These are phyloP conservation scores for Galeopterus variegatus DNA, from an alignment of 2,113 vertebrate genomes.

Conservation along the genomic window DNA sequence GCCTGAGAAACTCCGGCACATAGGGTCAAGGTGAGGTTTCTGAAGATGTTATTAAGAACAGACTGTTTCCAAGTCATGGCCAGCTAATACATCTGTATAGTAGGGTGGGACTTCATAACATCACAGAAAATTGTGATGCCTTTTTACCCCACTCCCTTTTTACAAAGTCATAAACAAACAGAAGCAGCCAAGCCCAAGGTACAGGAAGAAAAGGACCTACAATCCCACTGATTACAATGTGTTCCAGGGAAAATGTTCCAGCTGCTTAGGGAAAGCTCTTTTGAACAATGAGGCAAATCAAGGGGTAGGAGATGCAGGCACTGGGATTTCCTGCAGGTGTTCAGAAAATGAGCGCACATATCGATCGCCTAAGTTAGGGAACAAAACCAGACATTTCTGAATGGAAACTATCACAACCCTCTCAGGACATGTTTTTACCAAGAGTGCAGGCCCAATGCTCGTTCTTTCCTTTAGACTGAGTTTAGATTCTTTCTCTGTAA, in stretches of 20 bases:
- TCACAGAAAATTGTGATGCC: conserved; percentile 57
- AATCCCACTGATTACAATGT: neutral
- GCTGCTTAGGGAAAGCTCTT: neutral
- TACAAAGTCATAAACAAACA: conserved; percentile 14
- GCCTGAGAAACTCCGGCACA: neutral
- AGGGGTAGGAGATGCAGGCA: neutral
- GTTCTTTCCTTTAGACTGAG: neutral
- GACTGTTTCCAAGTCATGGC: neutral
- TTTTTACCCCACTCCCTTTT: conserved; percentile 71
- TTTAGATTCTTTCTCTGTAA: neutral
- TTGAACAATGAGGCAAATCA: neutral
- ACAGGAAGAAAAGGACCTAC: conserved; percentile 67
- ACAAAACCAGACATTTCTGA: neutral
- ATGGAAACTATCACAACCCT: neutral
- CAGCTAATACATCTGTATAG: neutral
- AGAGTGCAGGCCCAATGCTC: neutral
- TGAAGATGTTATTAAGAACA: neutral
- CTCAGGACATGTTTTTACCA: neutral
- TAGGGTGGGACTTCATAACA: neutral
- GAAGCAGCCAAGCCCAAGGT: neutral
- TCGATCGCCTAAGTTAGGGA: neutral
- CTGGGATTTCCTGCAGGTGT: neutral
- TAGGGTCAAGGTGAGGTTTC: neutral
- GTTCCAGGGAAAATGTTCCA: conserved; percentile 4
- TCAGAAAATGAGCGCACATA: neutral